Evolutionary conservation across 1,140 invertebrate species (phyloP), one percentile per base, ranked within the genome.

Genomic region (Tetramorium simillimum): DNA sequence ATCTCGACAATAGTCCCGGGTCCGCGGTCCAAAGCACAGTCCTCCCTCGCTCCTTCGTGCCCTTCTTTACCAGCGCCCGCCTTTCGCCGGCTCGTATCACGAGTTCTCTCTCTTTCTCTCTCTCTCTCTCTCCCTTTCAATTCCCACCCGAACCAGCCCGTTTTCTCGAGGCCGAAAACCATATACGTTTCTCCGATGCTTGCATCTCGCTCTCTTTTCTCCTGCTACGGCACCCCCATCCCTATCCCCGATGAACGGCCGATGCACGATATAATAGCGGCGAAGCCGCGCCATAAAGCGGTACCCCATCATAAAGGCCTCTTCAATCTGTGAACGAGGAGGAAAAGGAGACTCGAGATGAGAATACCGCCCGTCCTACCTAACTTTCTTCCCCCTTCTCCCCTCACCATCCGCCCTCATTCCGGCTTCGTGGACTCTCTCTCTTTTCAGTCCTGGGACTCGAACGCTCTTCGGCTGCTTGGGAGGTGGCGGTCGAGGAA

Each of bases 201-300:
- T 56, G 76, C 76, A 60, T 78, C 73, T 16, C 33, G 37, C 49
- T 2, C 58, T 56, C n/a, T 46, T 60, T 51, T 49, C 56, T 37
- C n/a, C 51, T 9, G 14, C 24, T 37, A 12, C 18, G 21, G 14
- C 0, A 37, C 1, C 69, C 4, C 12, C 28, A 10, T 3, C 43
- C 16, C 6, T 9, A 65, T 60, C 49, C 24, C 12, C 75, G 21
- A 62, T 63, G 86, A 78, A 62, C 85, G 84, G 90, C 88, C 92
- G 92, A 90, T 93, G 93, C 92, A 93, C 93, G 92, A 10, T 93
- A 93, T 93, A 94, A 94, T 94, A 93, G 88, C 91, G 81, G 86
- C 88, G 90, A 92, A 93, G 89, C 88, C 85, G 53, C 46, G 88
- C 90, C 82, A 93, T 93, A 94, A 94, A 94, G 90, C 91, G 91